Evolutionary conservation across 2,797 vertebrate species (phyloP), one percentile per base, ranked within the genome.

Genomic region (Zenarchopterus dispar): DNA sequence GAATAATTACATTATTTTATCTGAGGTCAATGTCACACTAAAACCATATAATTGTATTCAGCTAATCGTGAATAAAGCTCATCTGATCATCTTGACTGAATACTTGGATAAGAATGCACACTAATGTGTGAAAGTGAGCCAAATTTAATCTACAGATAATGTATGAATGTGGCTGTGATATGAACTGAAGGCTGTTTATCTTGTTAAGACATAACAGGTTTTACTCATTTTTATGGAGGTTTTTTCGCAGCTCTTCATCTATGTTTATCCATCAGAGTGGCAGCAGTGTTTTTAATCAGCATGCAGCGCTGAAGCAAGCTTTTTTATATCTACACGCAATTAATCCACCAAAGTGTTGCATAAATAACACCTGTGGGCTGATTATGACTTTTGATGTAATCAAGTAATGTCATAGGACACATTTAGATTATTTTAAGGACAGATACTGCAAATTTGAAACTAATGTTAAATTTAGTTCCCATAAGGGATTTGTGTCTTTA

Each of bases 171-270:
- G 23, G 52, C 52, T 56, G 33, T 5, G 36, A n/a, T 48, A 24
- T 48, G 62, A 51, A 33, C 47, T 51, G 39, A 57, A 66, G 51
- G 24, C 54, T 23, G 50, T 56, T 16, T 8, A 43, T 36, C 44
- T 21, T 17, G 6, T 45, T 22, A 19, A 23, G 15, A 54, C 16
- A 21, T 17, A 7, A 26, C 3, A 26, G 24, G 24, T 26, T 26
- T 26, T 26, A 26, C 24, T 26, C 21, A 42, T 22, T 33, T 41
- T 10, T 19, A 24, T n/a, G 21, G 23, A 8, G 6, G 42, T 46
- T 23, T 17, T 13, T 2, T 45, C n/a, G 13, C 18, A 43, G n/a
- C 17, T 28, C 13, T 28, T 16, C 23, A 31, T 36, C 17, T 8
- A 17, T 4, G 7, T 21, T 48, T 47, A 16, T 39, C 16, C 19